A percentile compares a stretch with the other conserved stretches of the same genome.
These are phyloP conservation scores for Aplysia californica DNA, from an alignment of 1,140 invertebrate genomes.

Conservation along the genomic window DNA sequence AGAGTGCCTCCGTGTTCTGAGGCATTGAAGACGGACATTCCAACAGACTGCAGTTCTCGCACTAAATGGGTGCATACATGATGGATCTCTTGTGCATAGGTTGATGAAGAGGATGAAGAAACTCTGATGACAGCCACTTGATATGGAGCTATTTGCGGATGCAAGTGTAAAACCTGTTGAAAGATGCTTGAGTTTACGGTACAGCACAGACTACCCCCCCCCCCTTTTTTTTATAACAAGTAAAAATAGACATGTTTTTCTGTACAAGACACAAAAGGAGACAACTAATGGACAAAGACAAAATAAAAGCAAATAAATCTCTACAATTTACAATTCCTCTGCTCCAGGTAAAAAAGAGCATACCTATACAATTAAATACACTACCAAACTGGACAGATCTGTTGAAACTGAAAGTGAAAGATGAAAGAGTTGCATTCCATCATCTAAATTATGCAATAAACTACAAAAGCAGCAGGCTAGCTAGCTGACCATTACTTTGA, in stretches of 20 bases:
- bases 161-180: conserved; percentile 16
- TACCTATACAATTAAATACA: too few species aligned
- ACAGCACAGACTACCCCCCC: background rate
- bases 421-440: too few species aligned
- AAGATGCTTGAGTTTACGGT: background rate
- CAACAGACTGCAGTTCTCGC: background rate
- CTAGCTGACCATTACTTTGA: too few species aligned
- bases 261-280: background rate
- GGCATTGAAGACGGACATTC: conserved; percentile 12
- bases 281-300: background rate
- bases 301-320: background rate
- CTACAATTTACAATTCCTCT: background rate
- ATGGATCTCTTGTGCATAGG: conserved; percentile 3
- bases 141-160: conserved; percentile 13
- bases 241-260: background rate
- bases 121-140: conserved; percentile 4
- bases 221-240: background rate
- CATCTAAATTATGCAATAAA: too few species aligned
- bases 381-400: too few species aligned
- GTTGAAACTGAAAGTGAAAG: too few species aligned
- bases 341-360: too few species aligned
- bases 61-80: conserved; percentile 14
- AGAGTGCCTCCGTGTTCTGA: conserved; percentile 10
- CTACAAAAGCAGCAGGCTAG: too few species aligned
- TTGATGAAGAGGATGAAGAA: background rate